phyloP scores from a whole-genome alignment of 2,113 vertebrate species.

The Thymallus thymallus region DNA sequence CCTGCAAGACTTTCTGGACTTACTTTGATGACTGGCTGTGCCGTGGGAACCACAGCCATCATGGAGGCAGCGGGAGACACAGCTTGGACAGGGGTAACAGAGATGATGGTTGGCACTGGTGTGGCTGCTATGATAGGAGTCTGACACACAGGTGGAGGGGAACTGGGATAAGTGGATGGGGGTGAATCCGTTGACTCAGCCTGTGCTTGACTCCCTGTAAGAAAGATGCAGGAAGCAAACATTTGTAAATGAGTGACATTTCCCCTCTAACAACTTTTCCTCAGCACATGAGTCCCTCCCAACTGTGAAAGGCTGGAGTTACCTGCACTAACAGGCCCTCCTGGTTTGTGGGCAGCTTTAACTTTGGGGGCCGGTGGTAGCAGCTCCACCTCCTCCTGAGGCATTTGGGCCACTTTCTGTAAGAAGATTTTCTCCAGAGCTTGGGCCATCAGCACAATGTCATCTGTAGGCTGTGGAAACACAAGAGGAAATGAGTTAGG shows the following conservation, averaged over 20 bases:
- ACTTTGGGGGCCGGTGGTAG: conserved; percentile 91
- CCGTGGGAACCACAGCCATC: conserved; percentile 76
- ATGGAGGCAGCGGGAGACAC: conserved; percentile 66
- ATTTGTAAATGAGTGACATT: no score
- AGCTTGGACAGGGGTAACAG: conserved; percentile 72
- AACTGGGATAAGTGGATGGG: conserved; percentile 74
- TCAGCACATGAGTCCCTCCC: no score
- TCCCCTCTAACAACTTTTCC: no score
- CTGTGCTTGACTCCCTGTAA: conserved; percentile 61
- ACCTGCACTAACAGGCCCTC: conserved; percentile 80
- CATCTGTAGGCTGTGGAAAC: conserved; percentile 88
- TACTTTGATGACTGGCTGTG: conserved; percentile 94
- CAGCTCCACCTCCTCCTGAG: conserved; percentile 95
- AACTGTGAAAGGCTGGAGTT: conserved; percentile 10
- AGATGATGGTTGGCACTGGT: conserved; percentile 85
- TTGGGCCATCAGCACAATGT: conserved; percentile 98
- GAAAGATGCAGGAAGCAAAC: background rate
- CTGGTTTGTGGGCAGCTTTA: conserved; percentile 89
- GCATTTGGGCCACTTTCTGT: conserved; percentile 98
- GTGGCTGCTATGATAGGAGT: conserved; percentile 91
- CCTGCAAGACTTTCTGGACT: conserved; percentile 22
- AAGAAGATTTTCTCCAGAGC: conserved; percentile 97
- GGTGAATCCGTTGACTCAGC: conserved; percentile 86
- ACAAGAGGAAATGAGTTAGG: background rate
- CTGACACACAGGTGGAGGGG: conserved; percentile 83